Conservation (phyloP, 2,888 invertebrate species). For the Scelioninae gen. 2 region DNA sequence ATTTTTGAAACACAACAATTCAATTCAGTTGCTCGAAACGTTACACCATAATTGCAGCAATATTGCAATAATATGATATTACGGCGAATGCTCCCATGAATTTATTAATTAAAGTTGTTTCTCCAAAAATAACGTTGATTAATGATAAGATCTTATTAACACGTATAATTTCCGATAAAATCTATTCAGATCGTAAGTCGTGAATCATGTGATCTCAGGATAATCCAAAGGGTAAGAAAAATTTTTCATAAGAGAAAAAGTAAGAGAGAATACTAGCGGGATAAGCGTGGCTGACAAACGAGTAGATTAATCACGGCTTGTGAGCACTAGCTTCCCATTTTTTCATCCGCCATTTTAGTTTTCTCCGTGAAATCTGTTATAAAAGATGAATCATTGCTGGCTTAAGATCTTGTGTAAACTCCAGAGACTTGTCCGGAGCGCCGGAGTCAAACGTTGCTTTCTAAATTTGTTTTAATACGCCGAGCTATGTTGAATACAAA, state of each 20-base stretch:
- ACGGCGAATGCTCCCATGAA: too few relatives aligned
- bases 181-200: slow-evolving; percentile 37
- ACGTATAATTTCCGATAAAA: slow-evolving; percentile 9
- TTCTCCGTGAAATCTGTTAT: slow-evolving; percentile 59
- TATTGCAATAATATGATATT: too few relatives aligned
- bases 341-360: slow-evolving; percentile 53
- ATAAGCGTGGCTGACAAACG: slow-evolving; percentile 67
- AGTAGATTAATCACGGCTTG: slow-evolving; percentile 67
- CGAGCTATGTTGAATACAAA: slow-evolving; percentile 23
- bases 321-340: slow-evolving; percentile 59
- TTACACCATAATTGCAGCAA: too few relatives aligned
- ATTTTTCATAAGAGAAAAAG: slow-evolving; percentile 47
- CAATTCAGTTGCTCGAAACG: too few relatives aligned
- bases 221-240: slow-evolving; percentile 50
- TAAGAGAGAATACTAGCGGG: slow-evolving; percentile 55
- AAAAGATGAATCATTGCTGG: slow-evolving; percentile 59
- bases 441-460: slow-evolving; percentile 4
- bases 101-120: too few relatives aligned
- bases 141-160: slow-evolving; percentile 7
- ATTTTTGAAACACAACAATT: too few relatives aligned
- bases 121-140: too few relatives aligned
- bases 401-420: slow-evolving; percentile 59
- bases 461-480: slow-evolving; percentile 15
- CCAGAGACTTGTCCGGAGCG: slow-evolving; percentile 20
- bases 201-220: slow-evolving; percentile 48